phyloP scores from a whole-genome alignment of 2,797 vertebrate genomes.

The Alexandromys oeconomus region DNA sequence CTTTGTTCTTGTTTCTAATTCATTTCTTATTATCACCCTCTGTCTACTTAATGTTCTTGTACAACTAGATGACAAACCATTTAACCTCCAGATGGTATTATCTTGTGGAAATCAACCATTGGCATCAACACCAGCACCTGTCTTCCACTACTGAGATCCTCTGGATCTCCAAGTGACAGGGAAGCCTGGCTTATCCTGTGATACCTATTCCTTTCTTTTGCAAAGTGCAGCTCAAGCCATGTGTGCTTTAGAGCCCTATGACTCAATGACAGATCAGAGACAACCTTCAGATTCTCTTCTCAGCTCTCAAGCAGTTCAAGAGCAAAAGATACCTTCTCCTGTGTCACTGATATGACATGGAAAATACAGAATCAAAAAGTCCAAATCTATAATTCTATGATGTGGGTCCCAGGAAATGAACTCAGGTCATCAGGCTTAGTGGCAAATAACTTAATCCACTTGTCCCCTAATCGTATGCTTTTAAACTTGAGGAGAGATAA shows the following conservation, averaged over 20 bases:
- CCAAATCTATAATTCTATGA: not conserved
- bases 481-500: not conserved
- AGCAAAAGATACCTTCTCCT: not conserved
- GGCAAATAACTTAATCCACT: not conserved
- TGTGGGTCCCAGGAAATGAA: too few relatives aligned
- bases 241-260: not conserved
- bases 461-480: not conserved
- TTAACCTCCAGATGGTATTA: not conserved
- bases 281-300: not conserved
- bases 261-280: not conserved
- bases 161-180: not conserved
- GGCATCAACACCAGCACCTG: not conserved
- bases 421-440: not conserved
- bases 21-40: too few relatives aligned
- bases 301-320: not conserved
- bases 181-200: not conserved
- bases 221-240: not conserved
- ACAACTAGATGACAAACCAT: not conserved
- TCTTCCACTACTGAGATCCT: not conserved
- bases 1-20: too few relatives aligned
- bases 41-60: not conserved
- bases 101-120: not conserved
- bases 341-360: not conserved
- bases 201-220: not conserved
- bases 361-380: not conserved